A percentile compares a stretch with the other conserved stretches of the same genome.
Evolutionary conservation across 2,113 vertebrate species (phyloP).

Genomic region (Hiodon tergisus): DNA sequence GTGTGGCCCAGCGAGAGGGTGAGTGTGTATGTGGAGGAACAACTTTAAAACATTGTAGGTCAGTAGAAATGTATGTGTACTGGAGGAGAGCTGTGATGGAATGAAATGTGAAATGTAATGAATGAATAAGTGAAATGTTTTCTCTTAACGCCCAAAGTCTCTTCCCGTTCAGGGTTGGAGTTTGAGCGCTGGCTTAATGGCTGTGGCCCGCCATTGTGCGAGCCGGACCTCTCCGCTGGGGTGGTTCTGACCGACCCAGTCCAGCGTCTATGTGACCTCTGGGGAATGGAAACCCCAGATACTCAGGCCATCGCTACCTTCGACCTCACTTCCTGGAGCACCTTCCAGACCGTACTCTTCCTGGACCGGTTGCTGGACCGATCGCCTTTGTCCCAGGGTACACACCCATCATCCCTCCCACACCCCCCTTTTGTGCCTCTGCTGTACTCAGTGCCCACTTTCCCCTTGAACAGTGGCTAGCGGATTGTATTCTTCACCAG

Average conservation of each 20-base stretch:
- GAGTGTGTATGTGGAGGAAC: constrained; percentile 21
- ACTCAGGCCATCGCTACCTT: constrained; percentile 55
- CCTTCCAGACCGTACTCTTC: constrained; percentile 93
- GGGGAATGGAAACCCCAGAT: constrained; percentile 69
- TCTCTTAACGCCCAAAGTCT: neutral
- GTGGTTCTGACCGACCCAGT: constrained; percentile 75
- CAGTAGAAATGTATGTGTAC: constrained; percentile 4
- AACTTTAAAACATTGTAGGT: neutral
- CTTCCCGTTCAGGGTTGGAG: constrained; percentile 72
- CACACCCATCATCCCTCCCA: neutral
- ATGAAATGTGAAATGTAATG: constrained; percentile 6
- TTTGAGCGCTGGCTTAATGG: constrained; percentile 91
- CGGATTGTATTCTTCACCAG: too few species aligned
- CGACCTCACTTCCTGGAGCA: constrained; percentile 86
- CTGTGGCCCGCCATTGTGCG: constrained; percentile 80
- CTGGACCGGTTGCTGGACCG: constrained; percentile 86
- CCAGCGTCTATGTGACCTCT: constrained; percentile 79
- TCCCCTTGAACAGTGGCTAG: too few species aligned
- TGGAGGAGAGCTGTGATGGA: constrained; percentile 15
- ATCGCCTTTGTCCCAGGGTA: constrained; percentile 77
- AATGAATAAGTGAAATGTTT: neutral
- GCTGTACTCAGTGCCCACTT: too few species aligned
- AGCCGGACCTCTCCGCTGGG: constrained; percentile 89
- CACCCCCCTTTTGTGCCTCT: neutral
- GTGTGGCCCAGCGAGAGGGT: constrained; percentile 80